Evolutionary conservation across 2,797 vertebrate genomes (phyloP).

Genomic region (Pterois miles): DNA sequence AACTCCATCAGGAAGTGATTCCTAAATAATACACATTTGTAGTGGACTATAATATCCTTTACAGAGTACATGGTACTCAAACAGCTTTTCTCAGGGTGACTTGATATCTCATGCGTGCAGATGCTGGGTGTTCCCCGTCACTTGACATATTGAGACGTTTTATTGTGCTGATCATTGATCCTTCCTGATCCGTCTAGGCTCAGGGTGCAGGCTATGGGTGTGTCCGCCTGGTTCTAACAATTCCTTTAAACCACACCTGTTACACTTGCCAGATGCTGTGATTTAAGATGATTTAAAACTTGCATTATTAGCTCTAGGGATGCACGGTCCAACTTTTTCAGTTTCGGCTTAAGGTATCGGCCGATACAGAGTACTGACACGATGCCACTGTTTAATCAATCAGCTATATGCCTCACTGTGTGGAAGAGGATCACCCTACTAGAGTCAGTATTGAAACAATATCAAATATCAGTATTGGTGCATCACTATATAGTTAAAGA

Average conservation of each 20-base stretch:
- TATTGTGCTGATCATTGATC: constrained; percentile 34
- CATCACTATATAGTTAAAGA: neutral
- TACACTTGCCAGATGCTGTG: constrained; percentile 14
- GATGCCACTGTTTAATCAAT: neutral
- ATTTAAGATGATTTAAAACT: neutral
- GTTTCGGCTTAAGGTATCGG: neutral
- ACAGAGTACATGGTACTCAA: neutral
- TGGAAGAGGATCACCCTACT: no score
- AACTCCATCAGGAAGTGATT: neutral
- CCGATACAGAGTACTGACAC: neutral
- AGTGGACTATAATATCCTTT: neutral
- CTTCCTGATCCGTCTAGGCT: constrained; percentile 28
- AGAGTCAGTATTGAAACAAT: no score
- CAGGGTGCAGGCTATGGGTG: constrained; percentile 19
- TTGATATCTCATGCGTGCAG: neutral
- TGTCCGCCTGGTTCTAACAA: constrained; percentile 3
- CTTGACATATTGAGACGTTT: constrained; percentile 10
- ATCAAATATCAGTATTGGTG: accelerated
- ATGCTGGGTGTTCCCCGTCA: constrained; percentile 10
- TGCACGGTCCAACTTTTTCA: neutral
- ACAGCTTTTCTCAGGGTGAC: neutral
- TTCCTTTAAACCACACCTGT: neutral
- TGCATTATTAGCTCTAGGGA: neutral
- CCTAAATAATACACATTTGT: neutral
- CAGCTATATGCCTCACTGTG: no score